Conservation (phyloP, 92 coral and sea anemone genomes). For the Micromussa lordhowensis region DNA sequence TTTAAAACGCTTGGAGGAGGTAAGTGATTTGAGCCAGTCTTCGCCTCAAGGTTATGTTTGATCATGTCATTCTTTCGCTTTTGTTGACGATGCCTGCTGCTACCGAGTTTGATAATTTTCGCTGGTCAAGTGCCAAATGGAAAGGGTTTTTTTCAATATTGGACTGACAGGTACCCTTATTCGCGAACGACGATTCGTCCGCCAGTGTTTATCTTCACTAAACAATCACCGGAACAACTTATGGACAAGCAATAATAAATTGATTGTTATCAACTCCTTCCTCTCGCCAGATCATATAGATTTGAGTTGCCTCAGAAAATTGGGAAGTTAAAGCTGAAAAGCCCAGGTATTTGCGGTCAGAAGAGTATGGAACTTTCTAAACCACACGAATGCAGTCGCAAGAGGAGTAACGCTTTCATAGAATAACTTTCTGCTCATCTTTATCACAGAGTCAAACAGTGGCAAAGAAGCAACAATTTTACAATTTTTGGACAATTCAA, state of each 20-base stretch:
- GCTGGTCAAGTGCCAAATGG: not conserved
- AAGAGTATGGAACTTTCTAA: not conserved
- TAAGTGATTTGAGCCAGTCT: not conserved
- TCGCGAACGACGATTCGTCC: not conserved
- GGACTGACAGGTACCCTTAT: not conserved
- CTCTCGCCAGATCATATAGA: not conserved
- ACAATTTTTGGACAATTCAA: not conserved
- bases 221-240: constrained; percentile 8
- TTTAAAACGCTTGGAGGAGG: too few relatives aligned
- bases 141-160: not conserved
- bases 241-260: constrained; percentile 11
- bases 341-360: not conserved
- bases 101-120: not conserved
- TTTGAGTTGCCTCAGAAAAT: not conserved
- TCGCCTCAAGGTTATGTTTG: constrained; percentile 16
- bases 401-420: not conserved
- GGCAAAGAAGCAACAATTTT: not conserved
- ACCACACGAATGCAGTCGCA: not conserved
- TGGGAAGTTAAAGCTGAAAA: not conserved
- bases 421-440: not conserved
- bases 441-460: not conserved
- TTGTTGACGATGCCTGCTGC: not conserved
- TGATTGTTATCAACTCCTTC: constrained; percentile 23
- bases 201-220: not conserved
- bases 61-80: not conserved